Base-by-base conservation (phyloP, 2,113 vertebrate genomes). In the Archocentrus centrarchus region DNA sequence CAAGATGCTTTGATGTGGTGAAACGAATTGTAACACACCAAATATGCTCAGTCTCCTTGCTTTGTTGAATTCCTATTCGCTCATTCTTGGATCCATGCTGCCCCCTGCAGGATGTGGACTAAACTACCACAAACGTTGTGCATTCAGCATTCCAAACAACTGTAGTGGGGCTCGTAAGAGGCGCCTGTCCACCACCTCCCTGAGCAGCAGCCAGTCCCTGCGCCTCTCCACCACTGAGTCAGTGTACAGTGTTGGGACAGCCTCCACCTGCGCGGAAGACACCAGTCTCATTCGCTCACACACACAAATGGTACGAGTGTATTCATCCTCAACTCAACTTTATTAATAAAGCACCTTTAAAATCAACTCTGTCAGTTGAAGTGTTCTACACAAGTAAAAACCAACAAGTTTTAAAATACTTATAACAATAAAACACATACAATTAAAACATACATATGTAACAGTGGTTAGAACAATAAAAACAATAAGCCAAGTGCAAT, bases 81-180 rank as follows among this genome's bases (percentile, higher is more conserved):
- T 70, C 18, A 3, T 75, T 84, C 7, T 55, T 35, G 84, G 73
- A 81, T 79, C 18, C 18, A 55, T 91, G 82, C 84, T 79, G 75
- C 90, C 86, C 92, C 80, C 94, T 92, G 55, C 92, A 98, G 97
- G 97, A 64, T 98, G 97, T 63, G 97, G 97, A 11, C 93, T 98
- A 44, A 98, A 98, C 93, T 98, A 98, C 92, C 97, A 98, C 93
- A 98, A 98, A 62, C 97, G 97, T 59, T 98, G 97, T 2, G 97
- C 97, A 35, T 98, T 98, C 94, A 98, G 95, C 92, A 98, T 98
- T 87, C 97, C 97, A 1, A 98, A 98, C 90, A 98, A 98, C 94
- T 98, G 97, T 93, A 98, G 97, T 0, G 97, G 97, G 1, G 97
- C 97, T 2, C 96, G 97, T 1, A 98, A 97, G 59, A 90, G 97